phyloP scores from a whole-genome alignment of 2,797 vertebrate genomes.

The Argyrosomus regius region DNA sequence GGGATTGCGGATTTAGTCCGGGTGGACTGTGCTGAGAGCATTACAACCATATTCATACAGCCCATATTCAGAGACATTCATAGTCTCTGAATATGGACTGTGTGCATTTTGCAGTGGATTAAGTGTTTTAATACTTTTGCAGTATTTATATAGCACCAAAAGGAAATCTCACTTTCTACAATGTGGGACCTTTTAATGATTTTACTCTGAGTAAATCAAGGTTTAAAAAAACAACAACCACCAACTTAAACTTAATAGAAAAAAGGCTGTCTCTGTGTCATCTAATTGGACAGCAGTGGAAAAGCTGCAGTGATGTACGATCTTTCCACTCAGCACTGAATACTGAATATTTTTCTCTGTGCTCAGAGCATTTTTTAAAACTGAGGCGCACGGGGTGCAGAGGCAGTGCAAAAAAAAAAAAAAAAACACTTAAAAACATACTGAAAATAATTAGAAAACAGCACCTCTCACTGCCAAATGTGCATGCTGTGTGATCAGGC shows the following conservation, averaged over 20 bases:
- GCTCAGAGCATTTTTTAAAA: constrained; percentile 1
- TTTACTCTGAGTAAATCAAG: neutral
- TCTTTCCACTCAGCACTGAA: neutral
- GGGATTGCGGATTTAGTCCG: too few species aligned
- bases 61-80: too few species aligned
- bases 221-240: neutral
- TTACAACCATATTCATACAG: too few species aligned
- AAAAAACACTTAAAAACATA: constrained; percentile 3
- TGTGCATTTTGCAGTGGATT: too few species aligned
- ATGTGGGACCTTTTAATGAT: neutral
- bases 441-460: constrained; percentile 25
- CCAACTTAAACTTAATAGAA: neutral
- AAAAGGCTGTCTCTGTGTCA: neutral
- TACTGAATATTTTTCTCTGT: neutral
- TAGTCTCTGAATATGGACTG: too few species aligned
- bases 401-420: too few species aligned
- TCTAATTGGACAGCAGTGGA: neutral
- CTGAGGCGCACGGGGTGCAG: neutral
- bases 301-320: neutral
- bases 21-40: too few species aligned
- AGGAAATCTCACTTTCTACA: too few species aligned
- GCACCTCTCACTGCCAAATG: constrained; percentile 15
- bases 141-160: too few species aligned
- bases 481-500: constrained; percentile 19
- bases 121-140: too few species aligned